These are phyloP conservation scores for Drosophila paranaensis DNA, from an alignment of 2,888 invertebrate genomes.

Conservation along the genomic window DNA sequence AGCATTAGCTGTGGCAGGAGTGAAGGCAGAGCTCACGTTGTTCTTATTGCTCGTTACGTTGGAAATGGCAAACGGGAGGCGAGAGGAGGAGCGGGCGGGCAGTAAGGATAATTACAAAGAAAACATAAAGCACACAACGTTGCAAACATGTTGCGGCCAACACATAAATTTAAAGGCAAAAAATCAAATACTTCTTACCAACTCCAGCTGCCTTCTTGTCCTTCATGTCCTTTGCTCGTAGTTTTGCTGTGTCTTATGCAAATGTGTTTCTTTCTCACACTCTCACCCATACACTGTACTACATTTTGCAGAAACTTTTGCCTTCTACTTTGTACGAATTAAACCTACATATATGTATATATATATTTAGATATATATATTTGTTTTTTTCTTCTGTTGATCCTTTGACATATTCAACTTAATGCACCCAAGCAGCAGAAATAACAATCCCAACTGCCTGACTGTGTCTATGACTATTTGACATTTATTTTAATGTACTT, in stretches of 20 bases:
- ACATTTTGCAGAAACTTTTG: constrained; percentile 64
- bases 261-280: constrained; percentile 59
- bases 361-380: constrained; percentile 21
- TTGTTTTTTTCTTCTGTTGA: constrained; percentile 51
- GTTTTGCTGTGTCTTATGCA: constrained; percentile 71
- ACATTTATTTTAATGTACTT: constrained; percentile 66
- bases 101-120: constrained; percentile 77
- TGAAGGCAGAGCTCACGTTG: constrained; percentile 41
- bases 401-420: constrained; percentile 81
- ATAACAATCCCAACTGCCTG: constrained; percentile 19
- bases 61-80: not conserved
- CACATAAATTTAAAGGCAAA: constrained; percentile 54
- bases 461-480: constrained; percentile 39
- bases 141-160: constrained; percentile 71
- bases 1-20: constrained; percentile 42
- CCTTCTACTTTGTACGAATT: constrained; percentile 51
- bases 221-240: constrained; percentile 40
- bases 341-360: constrained; percentile 9
- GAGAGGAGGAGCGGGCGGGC: not conserved
- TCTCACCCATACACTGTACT: constrained; percentile 20
- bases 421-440: constrained; percentile 62
- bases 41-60: constrained; percentile 55
- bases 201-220: constrained; percentile 41
- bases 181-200: constrained; percentile 40
- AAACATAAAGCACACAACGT: constrained; percentile 77